Conservation (phyloP, 2,113 vertebrate species). For the Zosterops japonicus region DNA sequence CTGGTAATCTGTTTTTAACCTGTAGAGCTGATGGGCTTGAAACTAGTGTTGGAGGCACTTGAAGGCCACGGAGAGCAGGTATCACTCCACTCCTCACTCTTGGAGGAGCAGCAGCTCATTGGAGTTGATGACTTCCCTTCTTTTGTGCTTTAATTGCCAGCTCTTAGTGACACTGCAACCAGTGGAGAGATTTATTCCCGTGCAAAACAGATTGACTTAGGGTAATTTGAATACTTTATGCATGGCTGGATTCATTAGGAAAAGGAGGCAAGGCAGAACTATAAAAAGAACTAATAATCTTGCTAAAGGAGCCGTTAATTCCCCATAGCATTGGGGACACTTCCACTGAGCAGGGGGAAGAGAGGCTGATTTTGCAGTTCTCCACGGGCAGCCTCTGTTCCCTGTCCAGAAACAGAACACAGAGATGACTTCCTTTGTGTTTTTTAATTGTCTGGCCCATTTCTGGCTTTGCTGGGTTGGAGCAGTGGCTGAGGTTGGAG, state of each 20-base stretch:
- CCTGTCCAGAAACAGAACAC: background rate
- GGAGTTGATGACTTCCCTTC: background rate
- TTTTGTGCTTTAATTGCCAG: constrained; percentile 4
- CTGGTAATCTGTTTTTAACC: background rate
- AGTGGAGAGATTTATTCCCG: constrained; percentile 50
- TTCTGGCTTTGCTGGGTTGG: background rate
- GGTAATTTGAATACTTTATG: constrained; percentile 59
- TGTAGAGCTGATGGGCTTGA: background rate
- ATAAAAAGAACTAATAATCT: constrained; percentile 63
- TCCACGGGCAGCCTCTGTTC: background rate
- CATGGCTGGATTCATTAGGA: constrained; percentile 59
- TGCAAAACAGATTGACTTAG: constrained; percentile 64
- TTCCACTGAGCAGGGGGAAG: background rate
- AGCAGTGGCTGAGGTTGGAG: background rate
- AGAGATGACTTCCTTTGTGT: background rate
- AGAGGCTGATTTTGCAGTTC: background rate
- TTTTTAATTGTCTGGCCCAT: background rate
- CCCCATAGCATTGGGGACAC: background rate
- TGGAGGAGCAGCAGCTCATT: background rate
- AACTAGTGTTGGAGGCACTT: background rate
- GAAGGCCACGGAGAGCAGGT: background rate
- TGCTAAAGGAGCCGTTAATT: constrained; percentile 58
- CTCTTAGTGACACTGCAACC: constrained; percentile 8
- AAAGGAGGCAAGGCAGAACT: constrained; percentile 50
- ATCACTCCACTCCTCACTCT: background rate